phyloP scores from a whole-genome alignment of 2,113 vertebrate species.

The Petroica traversi region DNA sequence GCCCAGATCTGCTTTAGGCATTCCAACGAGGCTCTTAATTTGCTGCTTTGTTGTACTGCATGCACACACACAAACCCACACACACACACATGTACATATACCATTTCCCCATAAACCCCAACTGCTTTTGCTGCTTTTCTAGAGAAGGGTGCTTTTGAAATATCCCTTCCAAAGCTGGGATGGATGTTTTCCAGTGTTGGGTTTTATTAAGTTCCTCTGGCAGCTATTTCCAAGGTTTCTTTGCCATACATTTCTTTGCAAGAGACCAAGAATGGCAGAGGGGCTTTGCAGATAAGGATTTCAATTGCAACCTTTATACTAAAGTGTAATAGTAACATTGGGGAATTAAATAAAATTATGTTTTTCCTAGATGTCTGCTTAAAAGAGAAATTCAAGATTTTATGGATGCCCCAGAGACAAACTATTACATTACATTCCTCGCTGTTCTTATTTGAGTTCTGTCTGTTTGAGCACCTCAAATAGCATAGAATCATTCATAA shows the following conservation, averaged over 20 bases:
- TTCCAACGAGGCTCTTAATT: neutral
- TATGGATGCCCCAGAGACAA: constrained; percentile 53
- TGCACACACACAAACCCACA: neutral
- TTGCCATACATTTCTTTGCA: neutral
- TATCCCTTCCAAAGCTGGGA: neutral
- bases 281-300: constrained; percentile 25
- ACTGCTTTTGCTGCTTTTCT: neutral
- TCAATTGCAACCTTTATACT: constrained; percentile 17
- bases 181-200: neutral
- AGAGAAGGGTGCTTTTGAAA: neutral
- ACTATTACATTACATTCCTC: constrained; percentile 31
- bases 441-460: constrained; percentile 35
- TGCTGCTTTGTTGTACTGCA: neutral
- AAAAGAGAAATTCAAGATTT: constrained; percentile 54
- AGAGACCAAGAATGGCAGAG: neutral
- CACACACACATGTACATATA: rapidly evolving
- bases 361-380: constrained; percentile 57
- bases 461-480: constrained; percentile 58
- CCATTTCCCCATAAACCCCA: neutral
- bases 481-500: constrained; percentile 50
- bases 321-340: neutral
- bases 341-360: constrained; percentile 35
- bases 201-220: constrained; percentile 7
- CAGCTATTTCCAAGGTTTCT: constrained; percentile 21
- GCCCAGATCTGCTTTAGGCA: neutral